Evolutionary conservation across 2,888 invertebrate species (phyloP).

Genomic region (Polyploca ridens): DNA sequence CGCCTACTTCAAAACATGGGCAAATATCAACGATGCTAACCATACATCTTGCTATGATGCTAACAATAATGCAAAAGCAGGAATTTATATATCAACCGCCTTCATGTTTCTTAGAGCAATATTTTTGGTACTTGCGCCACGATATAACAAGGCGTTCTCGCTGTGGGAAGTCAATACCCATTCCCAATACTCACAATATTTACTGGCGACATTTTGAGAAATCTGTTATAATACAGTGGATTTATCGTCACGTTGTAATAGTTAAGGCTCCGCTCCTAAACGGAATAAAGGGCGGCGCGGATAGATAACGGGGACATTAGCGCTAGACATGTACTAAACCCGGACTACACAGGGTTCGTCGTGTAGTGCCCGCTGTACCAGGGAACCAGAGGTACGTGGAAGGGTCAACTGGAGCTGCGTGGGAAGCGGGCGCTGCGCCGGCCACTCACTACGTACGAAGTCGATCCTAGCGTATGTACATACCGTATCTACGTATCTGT

Average conservation of each 20-base stretch:
- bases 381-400: constrained; percentile 43
- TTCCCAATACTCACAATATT: constrained; percentile 14
- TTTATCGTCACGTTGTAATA: constrained; percentile 34
- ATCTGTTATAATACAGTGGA: constrained; percentile 22
- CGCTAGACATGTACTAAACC: constrained; percentile 53
- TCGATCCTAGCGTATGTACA: constrained; percentile 14
- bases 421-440: constrained; percentile 48
- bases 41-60: background rate
- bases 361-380: constrained; percentile 46
- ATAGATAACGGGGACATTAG: constrained; percentile 68
- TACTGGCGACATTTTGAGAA: constrained; percentile 20
- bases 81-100: background rate
- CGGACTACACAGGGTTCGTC: constrained; percentile 50
- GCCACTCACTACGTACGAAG: constrained; percentile 14
- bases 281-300: constrained; percentile 34
- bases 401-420: constrained; percentile 58
- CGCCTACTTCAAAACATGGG: background rate
- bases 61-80: background rate
- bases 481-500: constrained; percentile 15
- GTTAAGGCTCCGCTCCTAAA: constrained; percentile 47
- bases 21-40: background rate
- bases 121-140: background rate
- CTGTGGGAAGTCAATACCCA: background rate
- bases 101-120: background rate
- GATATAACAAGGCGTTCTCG: background rate